Base-by-base conservation (phyloP, 37 sponge, comb jelly and placozoan genomes). In the Cladorhizidae sp. region DNA sequence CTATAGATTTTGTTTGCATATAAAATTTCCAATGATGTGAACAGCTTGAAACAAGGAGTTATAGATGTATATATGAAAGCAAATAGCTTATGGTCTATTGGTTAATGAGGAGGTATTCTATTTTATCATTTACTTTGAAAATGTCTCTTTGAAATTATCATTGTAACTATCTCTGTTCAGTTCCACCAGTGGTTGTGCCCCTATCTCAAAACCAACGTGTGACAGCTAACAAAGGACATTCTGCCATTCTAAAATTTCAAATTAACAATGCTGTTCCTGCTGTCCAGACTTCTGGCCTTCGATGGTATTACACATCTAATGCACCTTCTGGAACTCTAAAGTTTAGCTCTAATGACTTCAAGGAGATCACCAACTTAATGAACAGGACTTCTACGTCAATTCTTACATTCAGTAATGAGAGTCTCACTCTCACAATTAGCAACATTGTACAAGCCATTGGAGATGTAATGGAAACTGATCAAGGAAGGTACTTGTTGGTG, bases 111-210 rank as follows among this genome's bases (percentile, higher is more conserved):
- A n/a, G n/a, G n/a, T n/a, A n/a, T n/a, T n/a, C n/a, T n/a, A n/a
- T n/a, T n/a, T n/a, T n/a, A n/a, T n/a, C n/a, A n/a, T n/a, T n/a
- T n/a, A n/a, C n/a, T n/a, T n/a, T n/a, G n/a, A n/a, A n/a, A n/a
- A n/a, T n/a, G n/a, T n/a, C n/a, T n/a, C n/a, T n/a, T n/a, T n/a
- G n/a, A n/a, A n/a, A n/a, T n/a, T n/a, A n/a, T n/a, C n/a, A n/a
- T 45, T 45, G 49, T 45, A 5, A 12, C 15, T 25, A 38, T 68
- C 65, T 28, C 45, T 31, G 40, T 73, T 8, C 80, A 91, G 92
- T 91, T 76, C 84, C 88, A 29, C 92, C 92, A 12, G 54, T 25
- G 40, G 80, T 90, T n/a, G 73, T 70, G 18, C n/a, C n/a, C n/a
- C n/a, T n/a, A n/a, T 67, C 25, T 70, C 74, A 23, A 2, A 50